A percentile compares a stretch with the other conserved stretches of the same genome.
phyloP scores from a whole-genome alignment of 2,888 invertebrate genomes.

The Mycalesis mineus region DNA sequence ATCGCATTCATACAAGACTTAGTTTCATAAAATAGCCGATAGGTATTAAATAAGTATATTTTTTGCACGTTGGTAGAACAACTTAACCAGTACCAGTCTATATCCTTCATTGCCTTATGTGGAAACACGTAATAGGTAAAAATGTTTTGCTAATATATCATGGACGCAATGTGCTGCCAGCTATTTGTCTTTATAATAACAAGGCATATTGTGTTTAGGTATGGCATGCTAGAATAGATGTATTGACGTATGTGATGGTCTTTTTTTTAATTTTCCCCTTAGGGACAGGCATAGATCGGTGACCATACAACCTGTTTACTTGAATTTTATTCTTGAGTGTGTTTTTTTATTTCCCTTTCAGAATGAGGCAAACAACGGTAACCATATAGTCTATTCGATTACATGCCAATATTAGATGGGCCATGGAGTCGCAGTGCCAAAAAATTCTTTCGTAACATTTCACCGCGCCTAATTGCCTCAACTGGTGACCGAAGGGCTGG shows the following conservation, averaged over 20 bases:
- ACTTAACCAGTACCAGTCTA: not conserved
- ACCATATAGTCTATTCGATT: no score
- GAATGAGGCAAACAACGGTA: not conserved
- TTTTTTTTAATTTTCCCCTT: not conserved
- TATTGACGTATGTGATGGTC: not conserved
- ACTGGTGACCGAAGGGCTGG: no score
- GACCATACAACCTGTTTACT: not conserved
- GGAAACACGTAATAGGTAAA: slow-evolving; percentile 13
- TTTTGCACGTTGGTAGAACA: not conserved
- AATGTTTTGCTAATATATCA: slow-evolving; percentile 14
- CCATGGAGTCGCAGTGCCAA: no score
- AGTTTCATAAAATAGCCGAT: not conserved
- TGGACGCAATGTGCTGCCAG: not conserved
- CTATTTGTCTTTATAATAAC: not conserved
- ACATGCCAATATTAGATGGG: no score
- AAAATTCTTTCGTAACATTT: no score
- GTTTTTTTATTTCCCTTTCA: not conserved
- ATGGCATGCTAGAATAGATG: not conserved
- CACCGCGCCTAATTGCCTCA: no score
- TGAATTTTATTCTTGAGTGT: not conserved
- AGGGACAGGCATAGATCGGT: not conserved
- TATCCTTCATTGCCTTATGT: slow-evolving; percentile 5
- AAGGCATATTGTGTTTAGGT: not conserved
- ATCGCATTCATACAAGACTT: no score
- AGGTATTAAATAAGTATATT: not conserved